Evolutionary conservation across 1,140 invertebrate genomes (phyloP).

Genomic region (Zaprionus capensis): DNA sequence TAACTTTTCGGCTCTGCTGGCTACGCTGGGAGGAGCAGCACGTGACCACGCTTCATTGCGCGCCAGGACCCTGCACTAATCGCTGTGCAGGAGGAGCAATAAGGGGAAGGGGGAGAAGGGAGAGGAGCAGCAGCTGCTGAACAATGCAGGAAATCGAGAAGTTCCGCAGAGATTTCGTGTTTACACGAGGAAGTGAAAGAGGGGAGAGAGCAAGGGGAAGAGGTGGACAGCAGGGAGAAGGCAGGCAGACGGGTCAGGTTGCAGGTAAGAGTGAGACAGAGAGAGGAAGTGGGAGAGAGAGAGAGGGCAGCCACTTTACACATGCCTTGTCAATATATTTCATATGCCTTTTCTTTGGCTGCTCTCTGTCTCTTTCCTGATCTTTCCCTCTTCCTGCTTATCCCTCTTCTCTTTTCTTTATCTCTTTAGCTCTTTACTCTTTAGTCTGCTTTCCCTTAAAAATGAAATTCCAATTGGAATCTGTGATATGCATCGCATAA

Average conservation of each 20-base stretch:
- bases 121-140: neutral
- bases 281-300: neutral
- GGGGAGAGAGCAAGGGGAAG: neutral
- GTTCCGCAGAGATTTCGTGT: neutral
- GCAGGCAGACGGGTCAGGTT: neutral
- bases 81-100: neutral
- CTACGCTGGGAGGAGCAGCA: slow-evolving; percentile 32
- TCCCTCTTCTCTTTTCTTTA: neutral
- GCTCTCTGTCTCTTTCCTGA: neutral
- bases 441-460: neutral
- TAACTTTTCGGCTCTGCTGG: slow-evolving; percentile 63
- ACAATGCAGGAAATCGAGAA: slow-evolving; percentile 6
- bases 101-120: neutral
- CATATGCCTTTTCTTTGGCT: neutral
- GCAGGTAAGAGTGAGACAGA: neutral
- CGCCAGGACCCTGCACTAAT: slow-evolving; percentile 6
- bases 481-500: slow-evolving; percentile 5
- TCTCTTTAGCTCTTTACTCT: neutral
- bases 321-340: neutral
- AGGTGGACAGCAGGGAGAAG: neutral
- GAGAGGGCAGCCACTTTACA: neutral
- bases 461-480: slow-evolving; percentile 19
- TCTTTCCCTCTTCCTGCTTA: neutral
- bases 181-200: neutral
- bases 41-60: slow-evolving; percentile 71